Evolutionary conservation across 2,888 invertebrate species (phyloP).

Genomic region (Hermaeophaga mercurialis): DNA sequence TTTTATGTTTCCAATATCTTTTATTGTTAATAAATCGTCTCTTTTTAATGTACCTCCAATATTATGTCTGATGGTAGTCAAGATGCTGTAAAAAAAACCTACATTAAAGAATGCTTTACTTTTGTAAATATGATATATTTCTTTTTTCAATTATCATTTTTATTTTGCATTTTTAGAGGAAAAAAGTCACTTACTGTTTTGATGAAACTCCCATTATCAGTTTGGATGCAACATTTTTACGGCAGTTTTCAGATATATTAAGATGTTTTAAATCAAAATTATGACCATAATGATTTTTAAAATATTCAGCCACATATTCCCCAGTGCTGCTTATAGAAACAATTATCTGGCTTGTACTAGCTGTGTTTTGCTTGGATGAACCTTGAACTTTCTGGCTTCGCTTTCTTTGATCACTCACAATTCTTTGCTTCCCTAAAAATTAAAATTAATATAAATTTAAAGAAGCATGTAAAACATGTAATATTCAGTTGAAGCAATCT

Average conservation of each 20-base stretch:
- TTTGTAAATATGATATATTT: neutral
- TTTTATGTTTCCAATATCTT: constrained; percentile 16
- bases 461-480: no score
- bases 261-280: constrained; percentile 10
- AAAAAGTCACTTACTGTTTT: neutral
- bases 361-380: neutral
- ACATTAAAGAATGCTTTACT: neutral
- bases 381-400: neutral
- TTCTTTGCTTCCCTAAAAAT: neutral
- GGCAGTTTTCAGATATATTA: neutral
- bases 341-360: constrained; percentile 8
- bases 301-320: neutral
- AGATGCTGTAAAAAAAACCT: neutral
- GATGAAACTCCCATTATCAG: neutral
- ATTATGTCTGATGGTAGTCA: neutral
- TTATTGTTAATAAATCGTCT: constrained; percentile 8
- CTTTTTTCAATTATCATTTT: neutral
- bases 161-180: neutral
- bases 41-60: neutral
- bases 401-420: neutral
- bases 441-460: no score
- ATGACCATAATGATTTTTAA: constrained; percentile 5
- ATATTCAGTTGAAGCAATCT: no score
- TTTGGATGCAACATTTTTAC: neutral
- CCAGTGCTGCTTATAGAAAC: neutral